Evolutionary conservation across 1,140 invertebrate species (phyloP).

Genomic region (Pseudomyrmex cubaensis): DNA sequence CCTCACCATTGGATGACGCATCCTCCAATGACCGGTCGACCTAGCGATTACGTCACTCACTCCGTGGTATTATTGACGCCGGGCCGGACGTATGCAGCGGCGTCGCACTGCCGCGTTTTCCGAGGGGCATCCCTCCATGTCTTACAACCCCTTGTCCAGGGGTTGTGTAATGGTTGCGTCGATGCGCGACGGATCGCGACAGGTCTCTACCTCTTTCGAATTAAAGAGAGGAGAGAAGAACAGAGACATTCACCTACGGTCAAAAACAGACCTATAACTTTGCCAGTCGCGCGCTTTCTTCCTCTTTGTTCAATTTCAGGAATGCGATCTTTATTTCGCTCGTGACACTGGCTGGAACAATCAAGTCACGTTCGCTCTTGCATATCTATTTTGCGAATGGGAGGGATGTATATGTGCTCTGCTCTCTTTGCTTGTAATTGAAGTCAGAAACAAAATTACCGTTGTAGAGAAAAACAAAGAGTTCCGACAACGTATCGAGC

Average conservation of each 20-base stretch:
- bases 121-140: constrained; percentile 48
- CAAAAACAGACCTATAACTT: too few species aligned
- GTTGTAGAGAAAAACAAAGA: background rate
- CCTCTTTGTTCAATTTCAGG: constrained; percentile 26
- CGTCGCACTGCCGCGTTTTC: constrained; percentile 67
- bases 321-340: constrained; percentile 24
- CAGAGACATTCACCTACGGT: too few species aligned
- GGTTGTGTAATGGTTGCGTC: constrained; percentile 35
- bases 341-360: background rate
- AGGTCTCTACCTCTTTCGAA: background rate
- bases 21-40: constrained; percentile 83
- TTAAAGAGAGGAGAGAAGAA: background rate
- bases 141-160: background rate
- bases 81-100: constrained; percentile 74
- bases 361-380: background rate
- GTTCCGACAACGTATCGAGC: background rate
- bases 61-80: constrained; percentile 80
- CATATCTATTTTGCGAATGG: background rate
- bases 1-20: constrained; percentile 81
- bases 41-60: constrained; percentile 81
- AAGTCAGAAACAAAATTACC: constrained; percentile 22
- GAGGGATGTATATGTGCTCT: background rate
- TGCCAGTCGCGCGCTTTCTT: background rate
- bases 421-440: constrained; percentile 1
- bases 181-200: constrained; percentile 1